Percentiles rank a stretch among this genome's conserved stretches.
These are phyloP conservation scores for Drosophila algonquin DNA, from an alignment of 2,888 invertebrate species.

Conservation along the genomic window DNA sequence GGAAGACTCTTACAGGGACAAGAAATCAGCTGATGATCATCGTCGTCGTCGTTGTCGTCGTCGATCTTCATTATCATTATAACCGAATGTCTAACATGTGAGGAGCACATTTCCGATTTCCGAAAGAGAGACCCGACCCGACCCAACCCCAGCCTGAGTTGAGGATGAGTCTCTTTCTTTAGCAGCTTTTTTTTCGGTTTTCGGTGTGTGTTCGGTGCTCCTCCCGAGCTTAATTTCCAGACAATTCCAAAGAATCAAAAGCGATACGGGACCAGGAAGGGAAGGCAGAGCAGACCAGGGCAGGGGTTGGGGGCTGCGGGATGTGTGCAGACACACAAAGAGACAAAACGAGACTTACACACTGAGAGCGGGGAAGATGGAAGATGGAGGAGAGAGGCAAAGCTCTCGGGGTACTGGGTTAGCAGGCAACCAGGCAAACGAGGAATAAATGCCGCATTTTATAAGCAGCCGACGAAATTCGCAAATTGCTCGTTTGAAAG, in stretches of 20 bases:
- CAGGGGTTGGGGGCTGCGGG: conserved; percentile 33
- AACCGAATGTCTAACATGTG: conserved; percentile 62
- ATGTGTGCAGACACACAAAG: conserved; percentile 24
- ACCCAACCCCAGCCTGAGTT: conserved; percentile 19
- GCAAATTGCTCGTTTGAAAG: conserved; percentile 76
- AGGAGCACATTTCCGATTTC: conserved; percentile 62
- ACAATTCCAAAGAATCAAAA: conserved; percentile 78
- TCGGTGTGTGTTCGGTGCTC: conserved; percentile 16
- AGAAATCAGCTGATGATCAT: conserved; percentile 70
- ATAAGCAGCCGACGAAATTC: conserved; percentile 67
- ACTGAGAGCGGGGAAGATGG: conserved; percentile 17
- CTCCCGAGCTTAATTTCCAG: conserved; percentile 64
- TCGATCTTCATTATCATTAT: conserved; percentile 13
- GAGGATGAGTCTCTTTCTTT: conserved; percentile 2
- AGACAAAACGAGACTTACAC: conserved; percentile 66
- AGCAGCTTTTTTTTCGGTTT: no score
- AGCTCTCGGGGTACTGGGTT: conserved; percentile 73
- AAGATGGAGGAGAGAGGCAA: conserved; percentile 30
- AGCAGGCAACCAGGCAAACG: conserved; percentile 62
- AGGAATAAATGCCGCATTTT: conserved; percentile 51
- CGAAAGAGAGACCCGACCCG: background rate
- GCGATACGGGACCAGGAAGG: conserved; percentile 28
- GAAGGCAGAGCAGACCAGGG: conserved; percentile 52
- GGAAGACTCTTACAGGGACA: conserved; percentile 14
- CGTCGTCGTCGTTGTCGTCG: conserved; percentile 38